Evolutionary conservation across 2,797 vertebrate genomes (phyloP).

Genomic region (Gadopsis bispinosus): DNA sequence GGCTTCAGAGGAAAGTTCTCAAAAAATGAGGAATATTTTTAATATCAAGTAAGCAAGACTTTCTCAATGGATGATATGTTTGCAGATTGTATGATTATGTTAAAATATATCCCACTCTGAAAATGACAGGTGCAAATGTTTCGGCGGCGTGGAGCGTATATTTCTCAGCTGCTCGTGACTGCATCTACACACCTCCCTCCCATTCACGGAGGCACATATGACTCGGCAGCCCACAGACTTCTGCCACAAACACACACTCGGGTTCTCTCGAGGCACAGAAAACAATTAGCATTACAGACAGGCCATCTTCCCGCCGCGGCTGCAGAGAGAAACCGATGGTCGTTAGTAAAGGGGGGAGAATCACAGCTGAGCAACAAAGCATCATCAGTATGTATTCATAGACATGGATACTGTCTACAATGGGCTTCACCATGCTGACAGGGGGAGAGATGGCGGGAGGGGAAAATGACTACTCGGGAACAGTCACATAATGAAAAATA

Average conservation of each 20-base stretch:
- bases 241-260: constrained; percentile 78
- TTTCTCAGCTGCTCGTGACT: constrained; percentile 62
- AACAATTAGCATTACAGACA: constrained; percentile 83
- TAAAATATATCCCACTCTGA: constrained; percentile 54
- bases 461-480: constrained; percentile 89
- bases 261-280: constrained; percentile 82
- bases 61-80: constrained; percentile 4
- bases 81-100: constrained; percentile 24
- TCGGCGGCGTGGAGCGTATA: constrained; percentile 44
- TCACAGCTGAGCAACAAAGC: constrained; percentile 88
- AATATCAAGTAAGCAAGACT: constrained; percentile 10
- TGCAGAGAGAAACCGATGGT: constrained; percentile 87
- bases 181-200: constrained; percentile 74
- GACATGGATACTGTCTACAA: constrained; percentile 92
- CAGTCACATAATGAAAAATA: constrained; percentile 88
- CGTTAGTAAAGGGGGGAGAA: constrained; percentile 87
- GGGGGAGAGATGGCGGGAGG: constrained; percentile 89
- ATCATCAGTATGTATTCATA: constrained; percentile 86
- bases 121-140: constrained; percentile 74
- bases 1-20: constrained; percentile 63
- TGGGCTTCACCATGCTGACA: constrained; percentile 91
- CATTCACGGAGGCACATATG: constrained; percentile 75
- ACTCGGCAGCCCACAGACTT: constrained; percentile 78
- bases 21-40: constrained; percentile 12
- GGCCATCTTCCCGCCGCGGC: constrained; percentile 81